Conservation (phyloP, 2,888 invertebrate species). For the Euplagia quadripunctaria region DNA sequence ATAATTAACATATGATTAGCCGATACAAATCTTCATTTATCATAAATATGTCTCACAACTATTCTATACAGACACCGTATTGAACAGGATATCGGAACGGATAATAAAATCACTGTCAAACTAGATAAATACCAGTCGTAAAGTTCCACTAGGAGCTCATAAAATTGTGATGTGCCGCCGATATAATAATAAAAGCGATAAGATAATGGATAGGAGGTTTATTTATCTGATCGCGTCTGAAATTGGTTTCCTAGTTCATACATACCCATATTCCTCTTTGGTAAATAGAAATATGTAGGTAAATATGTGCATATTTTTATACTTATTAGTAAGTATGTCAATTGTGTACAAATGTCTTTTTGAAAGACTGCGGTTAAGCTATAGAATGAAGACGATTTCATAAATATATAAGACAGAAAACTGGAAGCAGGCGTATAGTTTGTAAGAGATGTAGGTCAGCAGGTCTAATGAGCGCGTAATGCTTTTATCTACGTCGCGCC, state of each 20-base stretch:
- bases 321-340: too few species aligned
- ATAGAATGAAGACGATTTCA: not conserved
- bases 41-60: not conserved
- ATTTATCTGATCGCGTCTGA: constrained; percentile 4
- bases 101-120: constrained; percentile 41
- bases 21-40: not conserved
- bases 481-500: constrained; percentile 41
- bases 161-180: constrained; percentile 23
- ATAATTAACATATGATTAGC: too few species aligned
- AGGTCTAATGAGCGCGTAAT: constrained; percentile 43
- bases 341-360: too few species aligned
- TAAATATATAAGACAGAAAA: not conserved
- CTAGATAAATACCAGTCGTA: constrained; percentile 44
- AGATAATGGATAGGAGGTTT: constrained; percentile 8
- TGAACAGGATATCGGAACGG: constrained; percentile 21
- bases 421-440: not conserved
- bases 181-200: constrained; percentile 18
- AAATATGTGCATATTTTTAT: too few species aligned
- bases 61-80: not conserved
- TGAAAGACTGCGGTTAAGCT: too few species aligned
- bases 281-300: too few species aligned
- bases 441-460: constrained; percentile 37
- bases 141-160: constrained; percentile 23
- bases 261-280: too few species aligned
- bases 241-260: constrained; percentile 5